Percentiles rank a stretch among this genome's conserved stretches.
phyloP scores from a whole-genome alignment of 2,113 vertebrate species.

The Collichthys lucidus region DNA sequence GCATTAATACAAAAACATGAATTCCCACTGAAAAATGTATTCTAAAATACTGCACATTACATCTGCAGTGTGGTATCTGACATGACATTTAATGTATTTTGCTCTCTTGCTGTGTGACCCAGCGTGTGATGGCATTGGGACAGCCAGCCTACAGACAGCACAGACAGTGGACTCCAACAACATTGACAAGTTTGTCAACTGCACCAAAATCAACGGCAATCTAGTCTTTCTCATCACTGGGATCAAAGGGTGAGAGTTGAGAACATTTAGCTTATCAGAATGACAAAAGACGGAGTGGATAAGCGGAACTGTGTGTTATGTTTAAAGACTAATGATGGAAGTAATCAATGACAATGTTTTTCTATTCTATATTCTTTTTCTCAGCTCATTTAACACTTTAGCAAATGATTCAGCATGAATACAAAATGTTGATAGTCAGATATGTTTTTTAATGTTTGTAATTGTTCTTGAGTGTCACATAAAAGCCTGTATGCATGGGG shows the following conservation, averaged over 20 bases:
- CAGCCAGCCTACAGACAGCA: constrained; percentile 90
- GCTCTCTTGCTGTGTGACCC: constrained; percentile 34
- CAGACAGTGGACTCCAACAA: constrained; percentile 98
- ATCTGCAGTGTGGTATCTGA: background rate
- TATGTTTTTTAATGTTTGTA: background rate
- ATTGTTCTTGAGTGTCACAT: background rate
- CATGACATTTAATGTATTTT: background rate
- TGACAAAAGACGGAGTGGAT: background rate
- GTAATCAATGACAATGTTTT: background rate
- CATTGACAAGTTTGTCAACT: constrained; percentile 98
- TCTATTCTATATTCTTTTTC: too few relatives aligned
- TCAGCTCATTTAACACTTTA: background rate
- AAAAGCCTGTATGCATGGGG: background rate
- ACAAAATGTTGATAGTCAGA: background rate
- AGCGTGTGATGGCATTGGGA: constrained; percentile 98
- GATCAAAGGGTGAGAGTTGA: constrained; percentile 93
- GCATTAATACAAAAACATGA: background rate
- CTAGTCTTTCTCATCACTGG: constrained; percentile 98
- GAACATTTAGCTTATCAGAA: background rate
- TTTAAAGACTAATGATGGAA: too few relatives aligned
- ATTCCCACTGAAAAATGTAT: background rate
- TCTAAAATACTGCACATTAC: background rate
- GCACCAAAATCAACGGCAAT: constrained; percentile 99
- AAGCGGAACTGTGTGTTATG: background rate
- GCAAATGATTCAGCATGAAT: background rate